Base-by-base conservation (phyloP, 64 coral and sea anemone genomes). In the Montipora efflorescens region DNA sequence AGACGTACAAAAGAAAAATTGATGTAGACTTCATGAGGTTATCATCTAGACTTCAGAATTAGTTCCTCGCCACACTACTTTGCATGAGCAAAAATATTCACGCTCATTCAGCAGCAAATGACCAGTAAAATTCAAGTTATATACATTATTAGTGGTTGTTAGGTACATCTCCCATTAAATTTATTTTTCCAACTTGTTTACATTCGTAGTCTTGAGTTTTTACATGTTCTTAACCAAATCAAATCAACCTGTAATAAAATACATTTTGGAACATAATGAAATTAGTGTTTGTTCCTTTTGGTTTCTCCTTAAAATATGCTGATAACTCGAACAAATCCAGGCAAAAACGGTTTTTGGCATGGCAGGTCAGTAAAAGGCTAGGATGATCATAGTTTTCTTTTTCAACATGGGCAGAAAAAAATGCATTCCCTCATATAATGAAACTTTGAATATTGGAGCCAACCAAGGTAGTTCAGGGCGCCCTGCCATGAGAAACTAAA, bases 311-410 rank as follows among this genome's bases (percentile, higher is more conserved):
- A 84, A 11, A 21, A 64, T 84, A 84, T 64, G 0, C 81, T 20
- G 81, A 84, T 28, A 84, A 84, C 58, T 20, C 58, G 5, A 84
- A 84, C 20, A 84, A 84, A 0, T 57, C 81, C 18, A 84, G 81
- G 48, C 52, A 59, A 14, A 61, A 25, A 64, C 18, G 4, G 59
- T 64, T 84, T 84, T 66, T 84, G 58, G 53, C 58, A 23, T 84
- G 81, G 81, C 81, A 84, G 18, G 81, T 84, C 28, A 45, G 58
- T 84, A 13, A 61, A 59, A 28, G 25, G 78, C 47, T 52, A 14
- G 16, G 52, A 55, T 55, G 52, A 55, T 55, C 52, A 55, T 55
- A 55, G 52, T 55, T 55, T 55, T 55, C 52, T 55, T 55, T 55
- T 55, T 55, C 52, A 74, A 74, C 71, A 22, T 74, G 71, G n/a